Evolutionary conservation across 2,888 invertebrate species (phyloP).

Genomic region (Heterodera filipjevi): DNA sequence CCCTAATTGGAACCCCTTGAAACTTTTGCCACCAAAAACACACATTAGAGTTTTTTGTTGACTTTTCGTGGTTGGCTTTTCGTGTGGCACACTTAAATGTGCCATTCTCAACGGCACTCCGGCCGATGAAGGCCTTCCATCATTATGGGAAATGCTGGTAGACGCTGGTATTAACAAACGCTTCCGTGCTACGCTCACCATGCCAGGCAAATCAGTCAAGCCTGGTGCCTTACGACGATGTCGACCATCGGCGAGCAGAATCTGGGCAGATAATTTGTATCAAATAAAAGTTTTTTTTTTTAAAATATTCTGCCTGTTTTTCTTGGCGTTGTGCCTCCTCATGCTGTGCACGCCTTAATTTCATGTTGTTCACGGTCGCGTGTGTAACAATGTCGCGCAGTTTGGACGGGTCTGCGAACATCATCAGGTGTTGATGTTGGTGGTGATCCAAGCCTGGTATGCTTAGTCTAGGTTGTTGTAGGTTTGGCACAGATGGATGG

Average conservation of each 20-base stretch:
- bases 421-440: not conserved
- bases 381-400: conserved; percentile 18
- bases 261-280: not conserved
- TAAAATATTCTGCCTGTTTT: not conserved
- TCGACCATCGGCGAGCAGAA: conserved; percentile 4
- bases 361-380: conserved; percentile 24
- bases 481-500: not conserved
- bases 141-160: not conserved
- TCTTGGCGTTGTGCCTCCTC: not conserved
- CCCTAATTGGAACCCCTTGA: too few relatives aligned
- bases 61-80: conserved; percentile 14
- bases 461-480: not conserved
- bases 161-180: not conserved
- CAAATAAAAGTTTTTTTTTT: too few relatives aligned
- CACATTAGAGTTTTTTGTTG: conserved; percentile 34
- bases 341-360: conserved; percentile 11
- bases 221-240: conserved; percentile 1
- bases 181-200: conserved; percentile 6
- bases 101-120: conserved; percentile 1
- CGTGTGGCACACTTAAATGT: not conserved
- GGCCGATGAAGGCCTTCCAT: not conserved
- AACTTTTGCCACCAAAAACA: not conserved
- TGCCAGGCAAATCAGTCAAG: conserved; percentile 16
- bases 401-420: not conserved
- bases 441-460: not conserved